Conservation (phyloP, 2,888 invertebrate species). For the Chaetoderma sp. region DNA sequence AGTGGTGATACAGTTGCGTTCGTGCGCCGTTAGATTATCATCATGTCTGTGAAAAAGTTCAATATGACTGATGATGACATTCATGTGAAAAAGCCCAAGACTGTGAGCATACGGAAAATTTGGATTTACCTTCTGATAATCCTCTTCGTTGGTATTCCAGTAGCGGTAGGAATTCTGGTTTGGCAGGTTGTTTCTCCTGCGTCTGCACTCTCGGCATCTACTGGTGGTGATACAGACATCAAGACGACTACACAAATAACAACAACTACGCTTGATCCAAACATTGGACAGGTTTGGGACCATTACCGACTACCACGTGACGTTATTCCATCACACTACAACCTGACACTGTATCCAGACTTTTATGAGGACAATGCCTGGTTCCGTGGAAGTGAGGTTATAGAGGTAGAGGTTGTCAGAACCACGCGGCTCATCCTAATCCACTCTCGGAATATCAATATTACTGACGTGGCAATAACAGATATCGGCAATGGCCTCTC, state of each 20-base stretch:
- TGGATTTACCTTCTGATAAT: background rate
- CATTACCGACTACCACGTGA: conserved; percentile 75
- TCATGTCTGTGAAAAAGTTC: no score
- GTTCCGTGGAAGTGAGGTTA: conserved; percentile 64
- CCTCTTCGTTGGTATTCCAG: background rate
- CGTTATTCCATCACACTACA: conserved; percentile 77
- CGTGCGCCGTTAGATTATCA: no score
- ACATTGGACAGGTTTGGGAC: conserved; percentile 50
- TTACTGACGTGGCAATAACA: conserved; percentile 69
- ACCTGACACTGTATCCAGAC: conserved; percentile 78
- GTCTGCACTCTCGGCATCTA: no score
- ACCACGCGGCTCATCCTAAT: conserved; percentile 70
- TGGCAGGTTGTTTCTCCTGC: conserved; percentile 6
- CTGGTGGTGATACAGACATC: conserved; percentile 5
- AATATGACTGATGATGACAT: no score
- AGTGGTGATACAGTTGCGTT: no score
- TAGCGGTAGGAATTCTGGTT: background rate
- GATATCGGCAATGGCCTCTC: conserved; percentile 27
- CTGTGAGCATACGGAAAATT: no score
- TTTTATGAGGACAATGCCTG: conserved; percentile 71
- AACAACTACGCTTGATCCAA: conserved; percentile 19
- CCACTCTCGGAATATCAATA: conserved; percentile 76
- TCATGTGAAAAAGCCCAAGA: no score
- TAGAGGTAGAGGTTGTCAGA: conserved; percentile 59
- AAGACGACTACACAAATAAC: conserved; percentile 5